Evolutionary conservation across 2,888 invertebrate species (phyloP).

Genomic region (Steinernema carpocapsae): DNA sequence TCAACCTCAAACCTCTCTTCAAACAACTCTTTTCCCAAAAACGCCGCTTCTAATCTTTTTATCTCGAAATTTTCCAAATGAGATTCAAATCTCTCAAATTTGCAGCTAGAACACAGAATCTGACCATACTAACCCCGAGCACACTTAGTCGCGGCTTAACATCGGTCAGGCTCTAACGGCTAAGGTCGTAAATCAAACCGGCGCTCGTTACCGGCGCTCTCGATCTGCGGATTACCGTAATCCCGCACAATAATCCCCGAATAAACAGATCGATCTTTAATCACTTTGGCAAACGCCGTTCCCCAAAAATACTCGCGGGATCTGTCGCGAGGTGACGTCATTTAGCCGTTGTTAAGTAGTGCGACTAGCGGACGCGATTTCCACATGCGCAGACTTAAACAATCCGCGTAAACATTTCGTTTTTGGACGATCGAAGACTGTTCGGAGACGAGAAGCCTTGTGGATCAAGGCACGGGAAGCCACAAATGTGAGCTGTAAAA

Average conservation of each 20-base stretch:
- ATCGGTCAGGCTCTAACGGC: background rate
- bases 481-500: no score
- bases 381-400: constrained; percentile 17
- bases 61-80: no score
- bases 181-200: constrained; percentile 1
- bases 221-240: constrained; percentile 19
- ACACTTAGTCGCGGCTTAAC: constrained; percentile 18
- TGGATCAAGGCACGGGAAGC: no score
- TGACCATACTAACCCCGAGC: constrained; percentile 4
- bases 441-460: no score
- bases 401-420: constrained; percentile 3
- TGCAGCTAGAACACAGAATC: no score
- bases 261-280: constrained; percentile 23
- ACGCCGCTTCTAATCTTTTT: no score
- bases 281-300: constrained; percentile 28
- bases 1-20: no score
- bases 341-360: background rate
- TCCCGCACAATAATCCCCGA: background rate
- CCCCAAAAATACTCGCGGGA: constrained; percentile 6
- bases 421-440: background rate
- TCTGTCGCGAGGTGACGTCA: constrained; percentile 15
- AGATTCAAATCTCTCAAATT: no score
- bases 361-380: background rate
- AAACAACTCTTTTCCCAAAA: no score
- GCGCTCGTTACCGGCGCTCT: background rate